A percentile compares a stretch with the other conserved stretches of the same genome.
Conservation (phyloP, 2,888 invertebrate species). For the Unio pictorum region DNA sequence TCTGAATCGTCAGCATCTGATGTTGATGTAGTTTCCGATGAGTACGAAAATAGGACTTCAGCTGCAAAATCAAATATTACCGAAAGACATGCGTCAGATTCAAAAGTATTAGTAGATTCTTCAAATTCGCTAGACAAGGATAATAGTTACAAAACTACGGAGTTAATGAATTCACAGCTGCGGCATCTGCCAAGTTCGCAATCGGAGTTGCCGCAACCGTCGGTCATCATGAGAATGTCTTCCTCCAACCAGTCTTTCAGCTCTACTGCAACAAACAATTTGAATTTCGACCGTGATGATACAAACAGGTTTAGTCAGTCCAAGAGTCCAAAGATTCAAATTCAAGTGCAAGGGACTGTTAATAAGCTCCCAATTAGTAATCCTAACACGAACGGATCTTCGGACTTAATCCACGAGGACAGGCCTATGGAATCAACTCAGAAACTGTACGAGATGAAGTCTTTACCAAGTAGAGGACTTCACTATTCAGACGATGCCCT, state of each 20-base stretch:
- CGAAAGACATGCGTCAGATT: conserved; percentile 5
- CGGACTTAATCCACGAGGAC: conserved; percentile 14
- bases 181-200: conserved; percentile 32
- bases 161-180: conserved; percentile 22
- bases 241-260: conserved; percentile 24
- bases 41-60: conserved; percentile 39
- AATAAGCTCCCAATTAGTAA: too few relatives aligned
- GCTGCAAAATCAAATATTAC: conserved; percentile 18
- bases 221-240: conserved; percentile 65
- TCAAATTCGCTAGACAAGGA: conserved; percentile 18
- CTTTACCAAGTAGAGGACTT: conserved; percentile 21
- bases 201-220: conserved; percentile 55
- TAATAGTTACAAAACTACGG: conserved; percentile 30
- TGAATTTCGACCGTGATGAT: conserved; percentile 23
- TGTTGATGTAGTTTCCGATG: conserved; percentile 65
- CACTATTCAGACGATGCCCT: conserved; percentile 30
- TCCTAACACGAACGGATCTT: conserved; percentile 4
- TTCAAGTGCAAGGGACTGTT: too few relatives aligned
- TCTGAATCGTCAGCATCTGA: conserved; percentile 70
- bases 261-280: conserved; percentile 30
- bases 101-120: conserved; percentile 3
- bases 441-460: conserved; percentile 33
- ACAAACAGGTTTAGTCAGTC: too few relatives aligned
- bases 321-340: too few relatives aligned
- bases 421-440: conserved; percentile 18